Evolutionary conservation across 2,888 invertebrate genomes (phyloP), one percentile per base, ranked within the genome.

Genomic region (Seira sanloemensis): DNA sequence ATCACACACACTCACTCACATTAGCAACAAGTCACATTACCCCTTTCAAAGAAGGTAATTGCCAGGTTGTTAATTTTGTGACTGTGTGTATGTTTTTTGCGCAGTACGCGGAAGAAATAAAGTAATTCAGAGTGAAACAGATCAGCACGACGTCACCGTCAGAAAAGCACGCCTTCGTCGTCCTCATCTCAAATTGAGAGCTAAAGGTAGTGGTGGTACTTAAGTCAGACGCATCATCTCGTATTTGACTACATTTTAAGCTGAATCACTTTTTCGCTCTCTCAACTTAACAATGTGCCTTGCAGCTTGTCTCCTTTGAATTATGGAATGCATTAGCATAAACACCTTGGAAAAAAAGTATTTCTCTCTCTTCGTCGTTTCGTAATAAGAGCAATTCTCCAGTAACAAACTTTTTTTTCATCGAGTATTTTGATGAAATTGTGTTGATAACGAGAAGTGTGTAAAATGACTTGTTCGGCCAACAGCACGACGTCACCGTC

Each of bases 301-400:
- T 74, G n/a, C 26, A 67, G 71, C 71, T 77, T 65, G 25, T 74
- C 76, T 76, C 75, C 76, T 65, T 72, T 82, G 82, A 82, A 74
- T 82, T 82, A 82, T 82, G 77, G 72, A 62, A 76, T 76, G 65
- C 25, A 72, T 71, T 76, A 81, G 25, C 75, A 75, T 67, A 77
- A 72, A 71, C 62, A 66, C 50, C 72, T 7, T n/a, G n/a, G 50
- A 50, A 50, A 50, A 12, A 50, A 50, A n/a, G n/a, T 50, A 16
- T 18, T 12, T 16, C 50, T 50, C n/a, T 12, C 37, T 37, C 37
- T 37, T 12, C 50, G n/a, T n/a, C n/a, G n/a, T n/a, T n/a, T n/a
- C n/a, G n/a, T n/a, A n/a, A n/a, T n/a, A n/a, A n/a, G n/a, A 50
- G n/a, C 50, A 50, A 50, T 50, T 50, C 50, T 50, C 50, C 50